These are phyloP conservation scores for Anseranas semipalmata DNA, from an alignment of 2,113 vertebrate genomes.

Conservation along the genomic window DNA sequence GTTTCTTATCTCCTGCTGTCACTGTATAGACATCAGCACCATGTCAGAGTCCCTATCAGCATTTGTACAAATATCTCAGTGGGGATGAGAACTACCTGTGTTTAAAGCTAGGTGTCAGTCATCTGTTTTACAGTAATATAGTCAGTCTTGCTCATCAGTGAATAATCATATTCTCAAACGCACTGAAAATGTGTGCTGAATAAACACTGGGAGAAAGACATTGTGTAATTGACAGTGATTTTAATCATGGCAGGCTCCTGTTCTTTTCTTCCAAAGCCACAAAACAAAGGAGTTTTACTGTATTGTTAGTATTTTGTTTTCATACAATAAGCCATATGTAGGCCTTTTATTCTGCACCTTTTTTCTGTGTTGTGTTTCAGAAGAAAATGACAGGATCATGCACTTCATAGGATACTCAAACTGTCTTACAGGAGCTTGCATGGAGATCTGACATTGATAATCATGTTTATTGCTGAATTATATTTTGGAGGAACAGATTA, in stretches of 20 bases:
- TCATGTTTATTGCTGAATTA: background rate
- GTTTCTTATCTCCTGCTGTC: background rate
- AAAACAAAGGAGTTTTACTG: background rate
- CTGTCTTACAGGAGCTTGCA: background rate
- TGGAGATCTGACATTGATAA: background rate
- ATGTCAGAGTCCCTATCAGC: background rate
- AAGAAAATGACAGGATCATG: background rate
- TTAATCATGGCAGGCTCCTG: background rate
- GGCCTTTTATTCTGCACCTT: background rate
- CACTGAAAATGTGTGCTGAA: constrained; percentile 9
- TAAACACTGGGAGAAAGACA: constrained; percentile 1
- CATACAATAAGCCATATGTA: background rate
- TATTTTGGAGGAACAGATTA: background rate
- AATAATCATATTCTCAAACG: constrained; percentile 31
- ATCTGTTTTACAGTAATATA: background rate
- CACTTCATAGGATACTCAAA: background rate
- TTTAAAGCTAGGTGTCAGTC: constrained; percentile 3
- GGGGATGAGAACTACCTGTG: background rate
- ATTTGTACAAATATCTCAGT: background rate
- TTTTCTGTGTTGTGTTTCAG: background rate
- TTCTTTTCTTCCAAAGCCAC: background rate
- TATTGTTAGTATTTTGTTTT: background rate
- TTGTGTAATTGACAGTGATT: constrained; percentile 6
- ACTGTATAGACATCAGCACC: background rate
- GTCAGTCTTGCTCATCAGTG: background rate